Evolutionary conservation across 2,113 vertebrate genomes (phyloP), one percentile per base, ranked within the genome.

Genomic region (Edolisoma coerulescens): DNA sequence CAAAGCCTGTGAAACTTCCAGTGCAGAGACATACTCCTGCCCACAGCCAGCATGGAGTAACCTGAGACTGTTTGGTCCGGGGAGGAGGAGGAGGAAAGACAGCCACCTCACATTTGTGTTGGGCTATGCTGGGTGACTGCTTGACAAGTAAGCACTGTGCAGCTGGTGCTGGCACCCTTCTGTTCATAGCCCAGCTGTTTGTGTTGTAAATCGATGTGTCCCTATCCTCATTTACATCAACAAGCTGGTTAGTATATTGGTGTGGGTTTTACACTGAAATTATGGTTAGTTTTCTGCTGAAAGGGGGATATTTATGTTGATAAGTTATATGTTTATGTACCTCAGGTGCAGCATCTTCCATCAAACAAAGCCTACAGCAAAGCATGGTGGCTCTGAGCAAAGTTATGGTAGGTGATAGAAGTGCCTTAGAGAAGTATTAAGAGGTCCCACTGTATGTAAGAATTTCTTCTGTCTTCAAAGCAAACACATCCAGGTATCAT

Each of bases 1-100:
- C 93, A 92, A 91, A 93, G 90, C 70, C 70, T 82, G 52, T 52
- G 94, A 87, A 93, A 84, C 57, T 68, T 89, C 69, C 70, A 87
- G 81, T 42, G 35, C 70, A 84, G 83, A 90, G 71, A 67, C 83
- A 65, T 10, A 14, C 57, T 93, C 50, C 50, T 95, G 60, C 44
- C 61, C 85, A 76, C 74, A 80, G 65, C 11, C 2, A 82, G 42
- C 22, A 2, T 9, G 50, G 73, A 74, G 88, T 92, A 95, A 95
- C 76, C 63, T 74, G 95, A 96, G 86, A 56, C 41, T 27, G 7
- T 70, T 81, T 84, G 67, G 76, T 78, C 60, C 41, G 42, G 57
- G 16, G 61, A 94, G 65, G 33, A 95, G 65, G 33, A 95, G 77
- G 45, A 87, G 61, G 69, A 76, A 39, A 75, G 53, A 37, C 68